Conservation (phyloP, 64 coral and sea anemone genomes). For the Cladopsammia gracilis region DNA sequence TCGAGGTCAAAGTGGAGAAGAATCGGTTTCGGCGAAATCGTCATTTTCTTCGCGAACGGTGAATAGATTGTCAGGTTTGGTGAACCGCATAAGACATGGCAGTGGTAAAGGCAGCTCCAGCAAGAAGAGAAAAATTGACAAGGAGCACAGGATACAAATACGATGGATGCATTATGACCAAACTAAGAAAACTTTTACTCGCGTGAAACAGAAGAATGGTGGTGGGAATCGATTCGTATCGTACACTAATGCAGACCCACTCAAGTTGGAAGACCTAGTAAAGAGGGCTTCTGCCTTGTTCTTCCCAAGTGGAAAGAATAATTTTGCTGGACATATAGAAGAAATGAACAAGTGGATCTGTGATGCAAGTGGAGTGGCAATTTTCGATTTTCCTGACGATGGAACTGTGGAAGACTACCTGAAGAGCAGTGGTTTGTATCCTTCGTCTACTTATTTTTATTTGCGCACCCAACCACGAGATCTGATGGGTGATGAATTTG, state of each 20-base stretch:
- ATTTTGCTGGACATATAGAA: constrained; percentile 55
- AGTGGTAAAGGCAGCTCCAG: constrained; percentile 2
- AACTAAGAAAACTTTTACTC: not conserved
- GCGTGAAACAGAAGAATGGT: constrained; percentile 61
- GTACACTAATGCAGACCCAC: constrained; percentile 3
- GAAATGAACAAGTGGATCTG: constrained; percentile 12
- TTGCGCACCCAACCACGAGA: constrained; percentile 48
- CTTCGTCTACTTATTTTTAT: constrained; percentile 67
- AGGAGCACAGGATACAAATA: constrained; percentile 66
- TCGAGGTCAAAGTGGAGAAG: too few species aligned
- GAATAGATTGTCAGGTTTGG: not conserved
- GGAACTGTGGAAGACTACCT: constrained; percentile 68
- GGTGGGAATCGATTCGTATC: constrained; percentile 46
- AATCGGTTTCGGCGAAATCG: not conserved
- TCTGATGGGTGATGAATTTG: constrained; percentile 33
- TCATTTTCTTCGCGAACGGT: constrained; percentile 31
- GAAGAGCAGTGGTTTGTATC: constrained; percentile 58
- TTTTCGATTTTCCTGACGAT: constrained; percentile 37
- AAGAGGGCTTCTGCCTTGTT: constrained; percentile 19
- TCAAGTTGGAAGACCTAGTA: not conserved
- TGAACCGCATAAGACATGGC: constrained; percentile 11
- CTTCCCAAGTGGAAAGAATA: too few species aligned
- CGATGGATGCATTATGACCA: constrained; percentile 44
- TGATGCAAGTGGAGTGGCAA: constrained; percentile 14
- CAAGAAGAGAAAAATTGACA: constrained; percentile 60